Base-by-base conservation (phyloP, 2,113 vertebrate genomes). In the Aegotheles bennettii region DNA sequence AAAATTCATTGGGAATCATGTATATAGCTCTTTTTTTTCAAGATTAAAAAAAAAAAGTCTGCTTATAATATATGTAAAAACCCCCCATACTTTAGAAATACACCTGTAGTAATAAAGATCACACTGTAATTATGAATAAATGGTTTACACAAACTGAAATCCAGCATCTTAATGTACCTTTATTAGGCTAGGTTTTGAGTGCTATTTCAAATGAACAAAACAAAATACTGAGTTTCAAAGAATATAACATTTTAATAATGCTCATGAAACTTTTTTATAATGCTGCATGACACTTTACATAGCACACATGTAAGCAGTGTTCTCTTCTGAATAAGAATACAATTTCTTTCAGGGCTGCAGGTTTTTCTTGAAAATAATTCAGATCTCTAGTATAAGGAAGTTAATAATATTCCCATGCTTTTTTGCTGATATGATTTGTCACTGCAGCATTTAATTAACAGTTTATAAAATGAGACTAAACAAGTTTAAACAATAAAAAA, bases 261-360 rank as follows among this genome's bases (percentile, higher is more conserved):
- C 36, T 50, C 14, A 26, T 48, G 23, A 48, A 48, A 48, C 48
- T 23, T 64, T 81, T 86, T 93, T 50, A 70, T 60, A 85, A 48
- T 23, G 14, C 31, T 50, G 17, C 59, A 87, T 89, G 87, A 84
- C 38, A 60, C 16, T 87, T 74, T 48, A 92, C 59, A 19, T 42
- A 79, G 59, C 11, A 71, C 19, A 64, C 2, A 31, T 2, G 63
- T 80, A 86, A 83, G 19, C 0, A 6, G 25, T 71, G 81, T 63
- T 85, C 87, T 92, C 74, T 97, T 81, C 84, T 82, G 84, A 96
- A 89, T 20, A 3, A 75, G 21, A 88, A 73, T 19, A 67, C 8
- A 51, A 16, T 68, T 91, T 71, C 11, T 88, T 70, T 53, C 50
- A 84, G 24, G 7, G 23, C 4, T 92, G 29, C 19, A 74, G 17